These are phyloP conservation scores for Pseudorhombus dupliciocellatus DNA, from an alignment of 2,113 vertebrate genomes.

Conservation along the genomic window DNA sequence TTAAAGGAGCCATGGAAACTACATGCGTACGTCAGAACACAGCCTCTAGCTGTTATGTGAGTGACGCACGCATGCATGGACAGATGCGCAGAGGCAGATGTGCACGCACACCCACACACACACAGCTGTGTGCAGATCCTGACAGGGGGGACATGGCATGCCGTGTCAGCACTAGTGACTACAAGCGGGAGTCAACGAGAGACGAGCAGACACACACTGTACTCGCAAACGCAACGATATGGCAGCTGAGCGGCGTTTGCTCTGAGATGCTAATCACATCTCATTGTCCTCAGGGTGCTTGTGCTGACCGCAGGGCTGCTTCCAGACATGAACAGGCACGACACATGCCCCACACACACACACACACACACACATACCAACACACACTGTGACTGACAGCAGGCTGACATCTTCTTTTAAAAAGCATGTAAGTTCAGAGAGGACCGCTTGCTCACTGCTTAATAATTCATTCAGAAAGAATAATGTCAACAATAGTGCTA, in stretches of 20 bases:
- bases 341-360: neutral
- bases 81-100: neutral
- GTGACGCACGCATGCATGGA: neutral
- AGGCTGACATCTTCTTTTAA: slow-evolving; percentile 14
- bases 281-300: slow-evolving; percentile 57
- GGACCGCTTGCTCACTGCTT: slow-evolving; percentile 16
- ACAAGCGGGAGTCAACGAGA: slow-evolving; percentile 35
- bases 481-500: neutral
- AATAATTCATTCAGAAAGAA: neutral
- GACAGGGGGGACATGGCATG: slow-evolving; percentile 48
- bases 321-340: neutral
- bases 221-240: slow-evolving; percentile 30
- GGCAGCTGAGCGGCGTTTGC: slow-evolving; percentile 48
- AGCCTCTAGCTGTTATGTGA: slow-evolving; percentile 17
- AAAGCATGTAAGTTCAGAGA: slow-evolving; percentile 7
- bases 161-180: slow-evolving; percentile 42
- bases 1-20: slow-evolving; percentile 26
- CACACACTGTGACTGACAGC: slow-evolving; percentile 23
- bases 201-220: slow-evolving; percentile 26
- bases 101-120: slow-evolving; percentile 2
- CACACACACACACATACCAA: neutral
- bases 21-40: slow-evolving; percentile 10
- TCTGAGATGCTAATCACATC: slow-evolving; percentile 61
- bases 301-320: slow-evolving; percentile 56
- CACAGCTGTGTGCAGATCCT: slow-evolving; percentile 12